phyloP scores from a whole-genome alignment of 2,888 invertebrate genomes.

The Stenurella melanura region DNA sequence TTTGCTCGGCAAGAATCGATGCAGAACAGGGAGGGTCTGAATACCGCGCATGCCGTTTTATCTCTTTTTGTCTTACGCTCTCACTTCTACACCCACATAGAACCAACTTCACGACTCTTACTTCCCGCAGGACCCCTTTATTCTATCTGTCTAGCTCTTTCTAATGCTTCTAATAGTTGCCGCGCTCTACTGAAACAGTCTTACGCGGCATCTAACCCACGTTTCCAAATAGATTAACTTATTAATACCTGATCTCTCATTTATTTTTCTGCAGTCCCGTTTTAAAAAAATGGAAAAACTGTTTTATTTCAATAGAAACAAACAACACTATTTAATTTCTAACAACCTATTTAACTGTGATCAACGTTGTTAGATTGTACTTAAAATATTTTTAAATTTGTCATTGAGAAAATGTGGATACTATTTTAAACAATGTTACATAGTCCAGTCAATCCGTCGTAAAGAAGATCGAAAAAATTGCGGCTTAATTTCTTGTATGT shows the following conservation, averaged over 20 bases:
- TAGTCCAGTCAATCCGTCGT: no score
- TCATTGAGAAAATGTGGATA: no score
- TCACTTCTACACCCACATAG: constrained; percentile 68
- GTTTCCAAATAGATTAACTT: constrained; percentile 11
- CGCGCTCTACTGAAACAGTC: constrained; percentile 46
- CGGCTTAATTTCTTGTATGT: no score
- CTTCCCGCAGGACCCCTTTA: constrained; percentile 58
- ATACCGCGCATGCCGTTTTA: constrained; percentile 73
- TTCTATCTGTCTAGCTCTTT: constrained; percentile 51
- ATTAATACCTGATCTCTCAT: constrained; percentile 40
- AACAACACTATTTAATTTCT: no score
- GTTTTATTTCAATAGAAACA: constrained; percentile 50
- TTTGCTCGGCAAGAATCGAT: constrained; percentile 73
- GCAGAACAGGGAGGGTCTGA: constrained; percentile 71
- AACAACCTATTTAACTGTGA: no score
- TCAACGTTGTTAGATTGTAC: not conserved
- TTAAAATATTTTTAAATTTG: not conserved
- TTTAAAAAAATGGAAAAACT: constrained; percentile 41
- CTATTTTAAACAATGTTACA: no score
- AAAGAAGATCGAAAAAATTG: no score
- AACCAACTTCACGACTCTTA: constrained; percentile 66
- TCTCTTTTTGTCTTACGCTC: constrained; percentile 74
- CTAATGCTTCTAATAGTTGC: constrained; percentile 47
- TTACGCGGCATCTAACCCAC: constrained; percentile 28
- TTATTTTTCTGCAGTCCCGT: constrained; percentile 21